phyloP scores from a whole-genome alignment of 2,797 vertebrate genomes.

The Crocidura indochinensis region DNA sequence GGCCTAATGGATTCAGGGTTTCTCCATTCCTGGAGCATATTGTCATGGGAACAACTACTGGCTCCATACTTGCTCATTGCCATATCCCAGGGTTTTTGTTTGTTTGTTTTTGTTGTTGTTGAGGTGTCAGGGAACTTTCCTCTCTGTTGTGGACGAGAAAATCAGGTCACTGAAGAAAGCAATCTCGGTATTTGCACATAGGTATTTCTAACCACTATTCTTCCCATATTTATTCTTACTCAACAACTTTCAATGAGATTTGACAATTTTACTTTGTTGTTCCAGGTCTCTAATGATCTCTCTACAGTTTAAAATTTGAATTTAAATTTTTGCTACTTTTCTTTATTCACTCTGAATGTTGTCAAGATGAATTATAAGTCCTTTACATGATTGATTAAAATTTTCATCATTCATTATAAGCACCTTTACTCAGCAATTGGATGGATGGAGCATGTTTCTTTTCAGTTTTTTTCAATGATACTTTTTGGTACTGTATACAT shows the following conservation, averaged over 20 bases:
- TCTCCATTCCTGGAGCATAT: too few relatives aligned
- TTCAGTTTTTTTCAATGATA: slow-evolving; percentile 17
- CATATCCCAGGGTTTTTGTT: too few relatives aligned
- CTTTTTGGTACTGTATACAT: background rate
- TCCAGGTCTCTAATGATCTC: background rate
- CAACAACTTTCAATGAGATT: background rate
- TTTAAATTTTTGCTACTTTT: background rate
- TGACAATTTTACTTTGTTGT: slow-evolving; percentile 39
- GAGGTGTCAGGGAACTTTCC: too few relatives aligned
- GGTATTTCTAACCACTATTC: background rate
- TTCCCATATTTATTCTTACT: slow-evolving; percentile 19
- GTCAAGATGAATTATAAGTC: background rate
- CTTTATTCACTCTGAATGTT: slow-evolving; percentile 46
- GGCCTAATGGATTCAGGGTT: too few relatives aligned
- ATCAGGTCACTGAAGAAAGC: too few relatives aligned
- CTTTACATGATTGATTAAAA: background rate
- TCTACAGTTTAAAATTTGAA: background rate
- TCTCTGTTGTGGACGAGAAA: too few relatives aligned
- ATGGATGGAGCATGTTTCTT: background rate
- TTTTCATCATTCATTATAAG: background rate
- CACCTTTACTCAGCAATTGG: background rate
- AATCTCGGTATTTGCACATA: too few relatives aligned
- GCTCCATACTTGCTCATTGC: too few relatives aligned
- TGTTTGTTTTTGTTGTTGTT: too few relatives aligned
- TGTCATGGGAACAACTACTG: too few relatives aligned